Conservation (phyloP, 2,113 vertebrate species). For the Eudyptes chrysolophus region DNA sequence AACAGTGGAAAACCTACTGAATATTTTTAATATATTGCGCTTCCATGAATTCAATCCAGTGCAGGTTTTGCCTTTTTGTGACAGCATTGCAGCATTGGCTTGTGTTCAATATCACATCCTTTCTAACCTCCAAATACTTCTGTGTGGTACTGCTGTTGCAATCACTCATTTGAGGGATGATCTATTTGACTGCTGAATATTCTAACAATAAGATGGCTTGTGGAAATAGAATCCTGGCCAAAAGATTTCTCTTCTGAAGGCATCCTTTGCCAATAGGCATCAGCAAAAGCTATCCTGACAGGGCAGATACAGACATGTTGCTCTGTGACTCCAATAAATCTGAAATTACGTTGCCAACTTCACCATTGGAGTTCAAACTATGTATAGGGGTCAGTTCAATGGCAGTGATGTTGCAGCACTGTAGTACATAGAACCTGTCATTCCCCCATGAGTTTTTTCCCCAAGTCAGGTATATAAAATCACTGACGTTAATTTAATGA, state of each 20-base stretch:
- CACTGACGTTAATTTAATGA: conserved; percentile 1
- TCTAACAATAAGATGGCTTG: background rate
- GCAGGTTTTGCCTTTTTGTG: background rate
- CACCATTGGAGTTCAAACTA: background rate
- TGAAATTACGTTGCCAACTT: background rate
- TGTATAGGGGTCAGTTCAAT: background rate
- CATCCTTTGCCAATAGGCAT: conserved; percentile 9
- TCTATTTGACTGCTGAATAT: conserved; percentile 19
- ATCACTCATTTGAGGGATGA: conserved; percentile 3
- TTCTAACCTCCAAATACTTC: background rate
- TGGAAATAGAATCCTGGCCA: conserved; percentile 7
- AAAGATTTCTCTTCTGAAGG: background rate
- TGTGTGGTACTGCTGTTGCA: background rate
- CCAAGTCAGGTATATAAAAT: background rate
- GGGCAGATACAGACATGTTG: background rate
- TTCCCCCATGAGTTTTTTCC: background rate
- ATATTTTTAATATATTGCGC: background rate
- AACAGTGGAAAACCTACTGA: background rate
- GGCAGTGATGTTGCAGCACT: background rate
- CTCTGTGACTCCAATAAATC: background rate
- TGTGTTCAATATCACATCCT: background rate
- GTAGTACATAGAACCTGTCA: background rate
- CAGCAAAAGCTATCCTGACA: background rate
- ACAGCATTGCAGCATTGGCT: background rate
- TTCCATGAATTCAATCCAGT: background rate